phyloP scores from a whole-genome alignment of 92 coral and sea anemone genomes.

The Umimayanthus kanabou region DNA sequence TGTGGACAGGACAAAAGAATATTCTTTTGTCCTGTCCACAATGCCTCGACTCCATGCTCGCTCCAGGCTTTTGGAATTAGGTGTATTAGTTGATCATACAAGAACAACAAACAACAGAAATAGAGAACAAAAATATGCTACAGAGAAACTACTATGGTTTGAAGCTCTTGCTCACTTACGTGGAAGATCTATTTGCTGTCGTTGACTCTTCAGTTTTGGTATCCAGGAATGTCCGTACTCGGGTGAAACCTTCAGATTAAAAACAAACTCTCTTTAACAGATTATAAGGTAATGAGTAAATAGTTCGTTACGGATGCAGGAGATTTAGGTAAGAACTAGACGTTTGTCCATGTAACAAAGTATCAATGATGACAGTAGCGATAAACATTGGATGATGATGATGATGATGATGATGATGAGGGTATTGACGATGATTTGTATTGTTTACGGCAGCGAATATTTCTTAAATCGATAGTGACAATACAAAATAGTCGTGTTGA shows the following conservation, averaged over 20 bases:
- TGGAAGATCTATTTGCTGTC: neutral
- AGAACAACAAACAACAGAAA: too few species aligned
- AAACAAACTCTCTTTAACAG: neutral
- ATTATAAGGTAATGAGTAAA: neutral
- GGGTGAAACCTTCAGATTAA: neutral
- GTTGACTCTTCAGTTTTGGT: neutral
- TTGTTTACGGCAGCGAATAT: neutral
- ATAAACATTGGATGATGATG: too few species aligned
- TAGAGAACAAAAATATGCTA: too few species aligned
- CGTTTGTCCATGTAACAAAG: too few species aligned
- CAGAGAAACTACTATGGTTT: too few species aligned
- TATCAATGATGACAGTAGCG: neutral
- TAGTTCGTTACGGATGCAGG: neutral
- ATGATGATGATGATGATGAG: neutral
- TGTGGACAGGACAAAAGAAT: too few species aligned
- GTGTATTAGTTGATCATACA: too few species aligned
- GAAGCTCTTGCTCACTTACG: neutral
- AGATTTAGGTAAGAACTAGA: neutral
- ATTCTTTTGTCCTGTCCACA: too few species aligned
- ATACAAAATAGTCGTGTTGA: neutral
- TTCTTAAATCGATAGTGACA: neutral
- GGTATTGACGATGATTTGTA: too few species aligned
- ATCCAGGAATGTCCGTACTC: slow-evolving; percentile 20
- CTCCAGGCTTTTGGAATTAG: too few species aligned
- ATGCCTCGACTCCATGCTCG: too few species aligned